Percentiles rank a stretch among this genome's conserved stretches.
Evolutionary conservation across 2,797 vertebrate genomes (phyloP).

Genomic region (Manis javanica): DNA sequence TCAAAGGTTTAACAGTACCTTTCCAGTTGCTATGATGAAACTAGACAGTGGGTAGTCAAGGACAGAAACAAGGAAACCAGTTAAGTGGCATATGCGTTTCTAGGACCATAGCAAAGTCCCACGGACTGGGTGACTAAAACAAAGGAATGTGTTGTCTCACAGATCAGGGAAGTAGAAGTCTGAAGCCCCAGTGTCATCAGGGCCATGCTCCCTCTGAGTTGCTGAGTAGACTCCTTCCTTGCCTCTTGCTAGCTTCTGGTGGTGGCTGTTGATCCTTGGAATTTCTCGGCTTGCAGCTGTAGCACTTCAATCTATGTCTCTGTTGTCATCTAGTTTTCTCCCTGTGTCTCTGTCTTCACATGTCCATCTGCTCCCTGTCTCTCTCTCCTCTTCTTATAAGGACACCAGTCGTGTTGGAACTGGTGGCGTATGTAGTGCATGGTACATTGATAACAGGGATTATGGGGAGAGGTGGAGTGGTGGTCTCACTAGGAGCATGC

Average conservation of each 20-base stretch:
- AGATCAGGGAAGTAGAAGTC: background rate
- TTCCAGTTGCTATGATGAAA: background rate
- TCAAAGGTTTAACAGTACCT: background rate
- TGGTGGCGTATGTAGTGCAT: background rate
- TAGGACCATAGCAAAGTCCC: background rate
- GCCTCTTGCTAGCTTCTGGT: background rate
- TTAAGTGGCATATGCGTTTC: background rate
- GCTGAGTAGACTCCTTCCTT: background rate
- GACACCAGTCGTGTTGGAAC: background rate
- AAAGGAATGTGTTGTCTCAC: background rate
- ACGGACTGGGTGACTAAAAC: background rate
- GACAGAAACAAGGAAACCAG: background rate
- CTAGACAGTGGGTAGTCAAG: background rate
- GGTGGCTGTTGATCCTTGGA: background rate
- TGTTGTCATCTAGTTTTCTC: background rate
- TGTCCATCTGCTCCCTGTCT: background rate
- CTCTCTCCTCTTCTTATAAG: background rate
- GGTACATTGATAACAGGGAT: background rate
- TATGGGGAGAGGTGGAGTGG: background rate
- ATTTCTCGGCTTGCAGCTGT: background rate
- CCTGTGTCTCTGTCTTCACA: background rate
- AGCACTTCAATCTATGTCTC: background rate
- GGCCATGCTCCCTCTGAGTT: background rate
- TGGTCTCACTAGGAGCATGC: background rate
- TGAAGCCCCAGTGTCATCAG: constrained; percentile 1